These are phyloP conservation scores for Chymomyza caudatula DNA, from an alignment of 2,888 invertebrate genomes.

Conservation along the genomic window DNA sequence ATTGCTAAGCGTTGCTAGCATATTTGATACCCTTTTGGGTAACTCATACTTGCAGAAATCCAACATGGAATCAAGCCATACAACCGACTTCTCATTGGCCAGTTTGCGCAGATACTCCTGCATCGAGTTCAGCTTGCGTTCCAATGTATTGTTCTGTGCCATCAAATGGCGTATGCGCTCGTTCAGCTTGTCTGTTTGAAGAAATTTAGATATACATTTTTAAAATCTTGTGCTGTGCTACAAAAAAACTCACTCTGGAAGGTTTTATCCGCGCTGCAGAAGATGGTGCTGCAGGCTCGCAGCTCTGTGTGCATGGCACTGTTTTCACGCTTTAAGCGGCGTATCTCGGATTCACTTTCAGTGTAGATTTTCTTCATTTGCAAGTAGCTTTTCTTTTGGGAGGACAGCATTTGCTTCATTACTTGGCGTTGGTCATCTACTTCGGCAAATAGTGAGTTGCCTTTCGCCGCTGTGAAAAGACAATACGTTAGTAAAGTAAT, in stretches of 20 bases:
- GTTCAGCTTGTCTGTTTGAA: conserved; percentile 69
- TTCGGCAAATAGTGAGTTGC: conserved; percentile 83
- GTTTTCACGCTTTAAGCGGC: conserved; percentile 76
- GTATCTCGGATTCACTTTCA: conserved; percentile 76
- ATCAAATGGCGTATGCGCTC: conserved; percentile 70
- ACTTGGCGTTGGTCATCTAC: conserved; percentile 83
- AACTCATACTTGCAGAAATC: conserved; percentile 77
- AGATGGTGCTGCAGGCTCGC: conserved; percentile 74
- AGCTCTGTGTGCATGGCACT: conserved; percentile 76
- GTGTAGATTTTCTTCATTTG: conserved; percentile 77
- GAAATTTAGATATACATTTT: background rate
- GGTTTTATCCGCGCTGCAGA: conserved; percentile 75
- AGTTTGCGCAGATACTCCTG: conserved; percentile 71
- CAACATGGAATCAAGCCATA: conserved; percentile 77
- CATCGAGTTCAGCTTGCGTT: conserved; percentile 65
- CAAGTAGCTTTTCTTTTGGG: conserved; percentile 81
- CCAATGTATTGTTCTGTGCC: conserved; percentile 71
- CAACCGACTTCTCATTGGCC: conserved; percentile 71
- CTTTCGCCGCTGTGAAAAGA: conserved; percentile 80
- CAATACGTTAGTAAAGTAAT: conserved; percentile 20
- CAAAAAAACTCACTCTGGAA: conserved; percentile 70
- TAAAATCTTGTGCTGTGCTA: too few relatives aligned
- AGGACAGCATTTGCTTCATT: conserved; percentile 81
- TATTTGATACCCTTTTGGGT: conserved; percentile 10
- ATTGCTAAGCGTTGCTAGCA: conserved; percentile 41